These are phyloP conservation scores for Sinocyclocheilus anshuiensis DNA, from an alignment of 2,113 vertebrate species.

Conservation along the genomic window DNA sequence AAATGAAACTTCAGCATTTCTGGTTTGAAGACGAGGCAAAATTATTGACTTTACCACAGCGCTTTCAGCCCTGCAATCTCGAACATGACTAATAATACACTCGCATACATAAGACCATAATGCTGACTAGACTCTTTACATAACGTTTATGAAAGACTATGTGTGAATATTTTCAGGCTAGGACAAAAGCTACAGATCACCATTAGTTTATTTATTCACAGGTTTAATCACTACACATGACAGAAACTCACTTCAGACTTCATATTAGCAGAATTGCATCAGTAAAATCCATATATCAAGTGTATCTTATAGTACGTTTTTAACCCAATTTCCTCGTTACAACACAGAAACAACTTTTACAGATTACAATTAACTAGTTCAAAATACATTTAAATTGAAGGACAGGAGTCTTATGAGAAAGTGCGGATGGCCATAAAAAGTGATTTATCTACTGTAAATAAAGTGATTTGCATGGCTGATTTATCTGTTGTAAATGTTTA, in stretches of 20 bases:
- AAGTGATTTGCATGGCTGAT: background rate
- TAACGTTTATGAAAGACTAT: background rate
- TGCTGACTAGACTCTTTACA: background rate
- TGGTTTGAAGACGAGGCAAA: background rate
- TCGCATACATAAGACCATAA: background rate
- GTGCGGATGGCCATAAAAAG: background rate
- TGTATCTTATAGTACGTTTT: background rate
- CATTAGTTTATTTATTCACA: background rate
- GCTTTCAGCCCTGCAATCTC: background rate
- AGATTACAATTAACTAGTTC: background rate
- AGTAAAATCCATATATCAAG: background rate
- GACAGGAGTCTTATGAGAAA: background rate
- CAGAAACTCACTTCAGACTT: background rate
- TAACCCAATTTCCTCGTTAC: background rate
- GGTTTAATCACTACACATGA: background rate
- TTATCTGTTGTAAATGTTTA: background rate
- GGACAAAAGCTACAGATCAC: background rate
- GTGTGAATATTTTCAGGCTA: background rate
- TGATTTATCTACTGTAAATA: background rate
- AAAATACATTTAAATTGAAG: background rate
- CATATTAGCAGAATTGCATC: background rate
- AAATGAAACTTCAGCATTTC: background rate
- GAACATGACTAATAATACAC: background rate
- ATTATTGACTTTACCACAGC: background rate
- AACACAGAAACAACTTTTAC: background rate